Evolutionary conservation across 1,140 invertebrate genomes (phyloP).

Genomic region (Trichonephila clavata): DNA sequence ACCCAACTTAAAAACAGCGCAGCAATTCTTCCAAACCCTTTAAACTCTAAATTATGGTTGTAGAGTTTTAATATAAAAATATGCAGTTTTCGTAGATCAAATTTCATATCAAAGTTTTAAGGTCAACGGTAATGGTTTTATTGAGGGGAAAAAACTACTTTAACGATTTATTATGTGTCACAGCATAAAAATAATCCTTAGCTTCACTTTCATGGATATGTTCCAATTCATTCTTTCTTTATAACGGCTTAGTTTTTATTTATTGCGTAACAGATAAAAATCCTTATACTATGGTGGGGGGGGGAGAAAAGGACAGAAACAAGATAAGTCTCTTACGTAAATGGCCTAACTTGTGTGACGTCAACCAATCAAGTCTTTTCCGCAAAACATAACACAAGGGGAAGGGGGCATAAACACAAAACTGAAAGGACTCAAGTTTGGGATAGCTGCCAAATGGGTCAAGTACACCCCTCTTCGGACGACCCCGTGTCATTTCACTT

Average conservation of each 20-base stretch:
- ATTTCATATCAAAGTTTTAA: too few relatives aligned
- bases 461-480: constrained; percentile 3
- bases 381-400: constrained; percentile 16
- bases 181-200: too few relatives aligned
- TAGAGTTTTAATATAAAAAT: too few relatives aligned
- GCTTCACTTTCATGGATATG: too few relatives aligned
- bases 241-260: not conserved
- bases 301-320: not conserved
- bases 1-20: too few relatives aligned
- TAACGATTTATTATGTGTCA: too few relatives aligned
- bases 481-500: not conserved
- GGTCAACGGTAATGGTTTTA: too few relatives aligned
- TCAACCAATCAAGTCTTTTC: constrained; percentile 10
- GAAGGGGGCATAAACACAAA: not conserved
- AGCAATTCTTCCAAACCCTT: too few relatives aligned
- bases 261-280: not conserved
- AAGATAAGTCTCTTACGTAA: not conserved
- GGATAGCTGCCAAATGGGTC: constrained; percentile 25
- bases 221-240: too few relatives aligned
- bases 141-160: too few relatives aligned
- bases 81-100: too few relatives aligned
- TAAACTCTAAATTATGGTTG: too few relatives aligned
- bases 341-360: not conserved
- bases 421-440: not conserved
- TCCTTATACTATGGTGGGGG: not conserved